phyloP scores from a whole-genome alignment of 2,113 vertebrate genomes.

The Oncorhynchus nerka region DNA sequence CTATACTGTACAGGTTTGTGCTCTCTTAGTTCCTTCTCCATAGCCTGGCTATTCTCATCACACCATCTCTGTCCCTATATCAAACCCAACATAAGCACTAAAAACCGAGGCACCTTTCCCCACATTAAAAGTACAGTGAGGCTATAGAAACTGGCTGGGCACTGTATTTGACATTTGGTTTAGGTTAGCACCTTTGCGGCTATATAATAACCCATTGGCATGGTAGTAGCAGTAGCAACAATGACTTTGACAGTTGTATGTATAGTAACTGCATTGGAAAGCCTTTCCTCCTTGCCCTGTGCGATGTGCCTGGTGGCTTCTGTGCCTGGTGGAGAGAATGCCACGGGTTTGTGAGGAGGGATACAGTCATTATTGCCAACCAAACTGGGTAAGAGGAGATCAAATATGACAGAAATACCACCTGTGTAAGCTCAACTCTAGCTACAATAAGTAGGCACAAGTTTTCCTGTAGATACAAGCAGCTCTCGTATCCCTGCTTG shows the following conservation, averaged over 20 bases:
- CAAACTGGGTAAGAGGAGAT: neutral
- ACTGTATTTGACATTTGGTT: slow-evolving; percentile 39
- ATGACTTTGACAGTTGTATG: neutral
- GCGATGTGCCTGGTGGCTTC: neutral
- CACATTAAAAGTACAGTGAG: slow-evolving; percentile 1
- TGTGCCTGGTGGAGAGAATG: neutral
- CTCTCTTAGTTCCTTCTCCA: slow-evolving; percentile 31
- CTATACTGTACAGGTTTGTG: slow-evolving; percentile 23
- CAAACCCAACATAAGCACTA: slow-evolving; percentile 10
- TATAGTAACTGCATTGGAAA: neutral
- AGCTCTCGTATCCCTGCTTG: neutral
- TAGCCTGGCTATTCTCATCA: neutral
- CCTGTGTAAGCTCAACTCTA: neutral
- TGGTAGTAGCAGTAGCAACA: neutral
- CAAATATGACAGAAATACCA: neutral
- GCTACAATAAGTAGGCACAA: neutral
- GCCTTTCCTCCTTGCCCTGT: neutral
- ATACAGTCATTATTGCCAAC: neutral
- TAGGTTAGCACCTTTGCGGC: slow-evolving; percentile 45
- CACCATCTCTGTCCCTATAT: neutral
- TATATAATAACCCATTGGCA: neutral
- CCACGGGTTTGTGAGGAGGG: neutral
- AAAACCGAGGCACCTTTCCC: slow-evolving; percentile 4
- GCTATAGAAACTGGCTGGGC: slow-evolving; percentile 5
- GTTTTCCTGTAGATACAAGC: neutral